Evolutionary conservation across 2,113 vertebrate species (phyloP).

Genomic region (Nerophis lumbriciformis): DNA sequence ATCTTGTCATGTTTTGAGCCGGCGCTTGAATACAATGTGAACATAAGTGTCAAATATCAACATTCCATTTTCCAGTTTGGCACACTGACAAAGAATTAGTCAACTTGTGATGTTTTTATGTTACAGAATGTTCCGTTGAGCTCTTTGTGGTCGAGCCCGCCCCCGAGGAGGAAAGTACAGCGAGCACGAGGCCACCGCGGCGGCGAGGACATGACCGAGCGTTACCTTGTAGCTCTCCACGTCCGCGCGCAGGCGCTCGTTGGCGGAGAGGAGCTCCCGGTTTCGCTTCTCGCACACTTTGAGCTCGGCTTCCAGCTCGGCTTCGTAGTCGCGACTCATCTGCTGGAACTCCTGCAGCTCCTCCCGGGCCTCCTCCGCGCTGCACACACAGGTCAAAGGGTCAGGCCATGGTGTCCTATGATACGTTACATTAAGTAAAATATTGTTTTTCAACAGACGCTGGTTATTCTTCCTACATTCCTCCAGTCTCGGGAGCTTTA

Average conservation of each 20-base stretch:
- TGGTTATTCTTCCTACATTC: conserved; percentile 8
- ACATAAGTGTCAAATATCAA: background rate
- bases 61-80: no score
- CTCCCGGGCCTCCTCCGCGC: conserved; percentile 91
- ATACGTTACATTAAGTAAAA: background rate
- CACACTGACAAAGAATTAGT: background rate
- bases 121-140: background rate
- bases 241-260: conserved; percentile 91
- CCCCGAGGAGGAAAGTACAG: background rate
- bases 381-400: conserved; percentile 41
- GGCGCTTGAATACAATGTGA: background rate
- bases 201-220: no score
- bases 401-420: background rate
- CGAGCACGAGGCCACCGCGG: background rate
- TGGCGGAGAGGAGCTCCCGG: conserved; percentile 89
- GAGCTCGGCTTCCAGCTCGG: conserved; percentile 92
- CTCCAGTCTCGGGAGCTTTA: background rate
- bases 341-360: conserved; percentile 98
- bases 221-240: conserved; percentile 87
- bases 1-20: no score
- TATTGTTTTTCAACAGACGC: no score
- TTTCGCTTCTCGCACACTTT: conserved; percentile 90
- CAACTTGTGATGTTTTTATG: background rate
- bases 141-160: no score
- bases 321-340: conserved; percentile 93